phyloP scores from a whole-genome alignment of 2,888 invertebrate species.

The Mythimna impura region DNA sequence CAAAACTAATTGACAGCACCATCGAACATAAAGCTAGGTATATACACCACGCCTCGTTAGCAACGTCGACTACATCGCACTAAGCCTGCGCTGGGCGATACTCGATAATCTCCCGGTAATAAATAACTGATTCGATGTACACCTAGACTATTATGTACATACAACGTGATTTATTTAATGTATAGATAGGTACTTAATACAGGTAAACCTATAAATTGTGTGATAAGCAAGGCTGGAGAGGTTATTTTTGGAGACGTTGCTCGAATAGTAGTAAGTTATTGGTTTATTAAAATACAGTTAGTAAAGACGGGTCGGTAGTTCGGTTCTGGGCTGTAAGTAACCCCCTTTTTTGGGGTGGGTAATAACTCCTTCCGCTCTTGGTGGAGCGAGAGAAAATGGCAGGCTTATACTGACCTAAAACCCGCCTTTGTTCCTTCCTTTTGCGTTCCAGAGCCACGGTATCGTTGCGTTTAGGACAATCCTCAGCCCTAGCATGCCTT shows the following conservation, averaged over 20 bases:
- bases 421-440: too few relatives aligned
- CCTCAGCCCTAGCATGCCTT: too few relatives aligned
- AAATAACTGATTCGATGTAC: conserved; percentile 48
- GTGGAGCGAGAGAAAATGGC: too few relatives aligned
- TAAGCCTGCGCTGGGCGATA: conserved; percentile 42
- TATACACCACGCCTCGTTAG: conserved; percentile 57
- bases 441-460: too few relatives aligned
- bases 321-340: neutral
- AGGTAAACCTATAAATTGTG: conserved; percentile 33
- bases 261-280: neutral
- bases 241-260: conserved; percentile 18
- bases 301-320: neutral
- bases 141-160: conserved; percentile 30
- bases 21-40: conserved; percentile 27
- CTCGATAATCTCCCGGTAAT: conserved; percentile 51
- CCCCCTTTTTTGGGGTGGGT: too few relatives aligned
- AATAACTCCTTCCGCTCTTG: too few relatives aligned
- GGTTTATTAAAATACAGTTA: neutral
- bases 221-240: neutral
- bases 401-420: too few relatives aligned
- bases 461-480: too few relatives aligned
- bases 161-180: conserved; percentile 40
- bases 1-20: conserved; percentile 43
- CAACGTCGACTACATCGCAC: conserved; percentile 29
- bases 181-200: conserved; percentile 18